Evolutionary conservation across 1,140 invertebrate species (phyloP), one percentile per base, ranked within the genome.

Genomic region (Luehdorfia chinensis): DNA sequence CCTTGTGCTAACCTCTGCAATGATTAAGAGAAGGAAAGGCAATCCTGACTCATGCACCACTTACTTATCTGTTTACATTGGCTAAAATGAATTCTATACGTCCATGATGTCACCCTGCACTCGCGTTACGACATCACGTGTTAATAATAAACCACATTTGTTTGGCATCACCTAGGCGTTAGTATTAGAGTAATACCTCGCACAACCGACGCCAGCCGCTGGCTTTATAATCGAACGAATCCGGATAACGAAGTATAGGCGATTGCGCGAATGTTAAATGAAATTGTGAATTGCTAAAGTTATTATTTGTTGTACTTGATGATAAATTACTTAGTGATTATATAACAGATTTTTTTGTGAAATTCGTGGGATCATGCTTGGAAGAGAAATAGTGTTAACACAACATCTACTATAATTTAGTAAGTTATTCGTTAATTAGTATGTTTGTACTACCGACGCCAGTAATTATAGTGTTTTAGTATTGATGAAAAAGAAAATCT

Each of bases 161-260:
- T 59, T 74, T 75, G 75, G 64, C 70, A 74, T 52, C 55, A 53
- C 31, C 59, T 60, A 72, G 70, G n/a, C 15, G 23, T 43, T 28
- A 30, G 39, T 30, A 2, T 15, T 77, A 64, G 58, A 59, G 47
- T 66, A 61, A 16, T 59, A 34, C 58, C 59, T 37, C 55, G 46
- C 66, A 55, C 39, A 58, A 58, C 50, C 55, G 52, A n/a, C n/a
- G 43, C 37, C 12, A 8, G 43, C 36, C 30, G 48, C 18, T 45
- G 36, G 45, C 43, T 46, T 59, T 60, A 60, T 8, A 57, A 55
- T 44, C 44, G 21, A 32, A 48, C 44, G 43, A 47, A 50, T 47
- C 23, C 54, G 62, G 55, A 31, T 39, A n/a, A 50, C 57, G 50
- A 56, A 50, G 50, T 57, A 2, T 2, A 21, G 19, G 6, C 47